phyloP scores from a whole-genome alignment of 2,888 invertebrate genomes.

The Pelosia muscerda region DNA sequence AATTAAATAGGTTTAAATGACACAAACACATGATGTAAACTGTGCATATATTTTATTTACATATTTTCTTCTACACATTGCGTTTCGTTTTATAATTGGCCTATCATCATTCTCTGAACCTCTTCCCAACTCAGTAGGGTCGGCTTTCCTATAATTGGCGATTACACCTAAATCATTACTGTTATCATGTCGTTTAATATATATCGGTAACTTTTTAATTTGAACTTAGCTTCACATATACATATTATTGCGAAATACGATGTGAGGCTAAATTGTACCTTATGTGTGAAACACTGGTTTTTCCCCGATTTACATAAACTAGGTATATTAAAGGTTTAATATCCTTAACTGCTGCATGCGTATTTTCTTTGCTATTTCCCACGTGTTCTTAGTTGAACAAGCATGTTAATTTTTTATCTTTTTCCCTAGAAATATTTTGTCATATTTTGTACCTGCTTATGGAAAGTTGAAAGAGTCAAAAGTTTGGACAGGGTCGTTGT shows the following conservation, averaged over 20 bases:
- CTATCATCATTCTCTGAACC: too few relatives aligned
- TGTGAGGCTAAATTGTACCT: too few relatives aligned
- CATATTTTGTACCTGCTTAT: background rate
- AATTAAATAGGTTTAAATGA: background rate
- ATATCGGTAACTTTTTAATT: background rate
- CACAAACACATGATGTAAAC: background rate
- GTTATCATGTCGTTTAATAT: background rate
- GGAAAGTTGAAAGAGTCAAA: background rate
- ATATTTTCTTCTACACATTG: background rate
- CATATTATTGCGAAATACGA: too few relatives aligned
- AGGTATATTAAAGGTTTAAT: background rate
- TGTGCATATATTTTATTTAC: background rate
- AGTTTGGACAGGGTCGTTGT: slow-evolving; percentile 17
- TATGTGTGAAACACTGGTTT: too few relatives aligned
- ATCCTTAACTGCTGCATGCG: background rate
- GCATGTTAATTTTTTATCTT: background rate
- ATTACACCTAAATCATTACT: background rate
- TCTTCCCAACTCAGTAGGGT: too few relatives aligned
- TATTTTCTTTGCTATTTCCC: background rate
- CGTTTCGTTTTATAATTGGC: background rate
- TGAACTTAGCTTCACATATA: background rate
- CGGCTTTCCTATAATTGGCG: too few relatives aligned
- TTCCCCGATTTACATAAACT: background rate
- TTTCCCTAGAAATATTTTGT: background rate
- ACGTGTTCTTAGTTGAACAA: background rate